These are phyloP conservation scores for Sylvicola fuscatus DNA, from an alignment of 2,888 invertebrate species.

Conservation along the genomic window DNA sequence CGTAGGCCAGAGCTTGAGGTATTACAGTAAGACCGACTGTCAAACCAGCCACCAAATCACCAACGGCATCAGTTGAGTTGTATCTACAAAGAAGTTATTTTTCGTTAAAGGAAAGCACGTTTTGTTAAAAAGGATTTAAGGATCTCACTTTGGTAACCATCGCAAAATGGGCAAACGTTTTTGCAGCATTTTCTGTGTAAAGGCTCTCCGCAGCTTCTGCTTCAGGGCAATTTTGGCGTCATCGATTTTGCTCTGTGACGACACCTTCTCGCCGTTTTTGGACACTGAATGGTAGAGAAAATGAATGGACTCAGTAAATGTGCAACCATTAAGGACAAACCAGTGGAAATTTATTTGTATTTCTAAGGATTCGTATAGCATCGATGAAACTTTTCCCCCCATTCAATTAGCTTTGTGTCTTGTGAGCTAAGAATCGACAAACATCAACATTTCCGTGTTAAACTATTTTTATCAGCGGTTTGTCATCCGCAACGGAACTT, in stretches of 20 bases:
- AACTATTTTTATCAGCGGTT: too few relatives aligned
- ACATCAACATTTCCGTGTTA: too few relatives aligned
- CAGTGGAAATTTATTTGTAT: too few relatives aligned
- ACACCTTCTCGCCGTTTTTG: not conserved
- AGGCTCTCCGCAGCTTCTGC: constrained; percentile 13
- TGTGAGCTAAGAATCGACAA: too few relatives aligned
- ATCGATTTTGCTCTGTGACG: not conserved
- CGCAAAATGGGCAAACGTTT: constrained; percentile 50
- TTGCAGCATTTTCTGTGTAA: constrained; percentile 48
- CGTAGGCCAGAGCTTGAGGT: constrained; percentile 71
- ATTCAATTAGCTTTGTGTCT: too few relatives aligned
- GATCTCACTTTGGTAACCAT: constrained; percentile 46
- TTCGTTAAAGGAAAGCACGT: not conserved
- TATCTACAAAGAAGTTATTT: constrained; percentile 26
- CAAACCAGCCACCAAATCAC: constrained; percentile 77
- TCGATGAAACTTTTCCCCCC: too few relatives aligned
- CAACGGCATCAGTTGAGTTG: constrained; percentile 45
- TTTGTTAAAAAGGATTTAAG: not conserved
- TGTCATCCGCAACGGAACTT: too few relatives aligned
- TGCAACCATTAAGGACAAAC: too few relatives aligned
- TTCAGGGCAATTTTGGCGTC: not conserved
- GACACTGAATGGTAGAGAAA: not conserved
- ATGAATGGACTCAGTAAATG: not conserved
- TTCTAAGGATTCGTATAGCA: too few relatives aligned
- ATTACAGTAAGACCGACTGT: constrained; percentile 88